Evolutionary conservation across 1,140 invertebrate genomes (phyloP).

Genomic region (Achatina immaculata): DNA sequence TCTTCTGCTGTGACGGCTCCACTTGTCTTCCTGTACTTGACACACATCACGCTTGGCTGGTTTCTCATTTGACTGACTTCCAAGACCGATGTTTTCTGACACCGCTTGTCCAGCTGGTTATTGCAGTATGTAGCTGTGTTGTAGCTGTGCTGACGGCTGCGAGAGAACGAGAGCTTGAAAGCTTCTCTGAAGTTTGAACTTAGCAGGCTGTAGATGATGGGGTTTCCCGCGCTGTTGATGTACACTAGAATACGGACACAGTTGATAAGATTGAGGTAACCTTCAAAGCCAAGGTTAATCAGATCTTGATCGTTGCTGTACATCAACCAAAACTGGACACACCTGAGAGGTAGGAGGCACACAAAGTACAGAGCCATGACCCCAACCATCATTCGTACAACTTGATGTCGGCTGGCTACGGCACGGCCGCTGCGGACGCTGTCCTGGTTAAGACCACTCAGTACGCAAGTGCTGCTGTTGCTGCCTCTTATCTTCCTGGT

Average conservation of each 20-base stretch:
- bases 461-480: neutral
- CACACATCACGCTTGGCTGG: neutral
- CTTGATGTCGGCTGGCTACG: conserved; percentile 66
- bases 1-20: too few species aligned
- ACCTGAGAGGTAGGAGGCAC: conserved; percentile 87
- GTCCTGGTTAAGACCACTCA: neutral
- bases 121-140: neutral
- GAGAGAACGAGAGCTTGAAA: conserved; percentile 37
- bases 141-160: neutral
- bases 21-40: neutral
- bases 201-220: conserved; percentile 65
- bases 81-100: neutral
- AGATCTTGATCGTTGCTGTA: conserved; percentile 79
- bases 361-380: conserved; percentile 93
- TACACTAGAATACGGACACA: conserved; percentile 76
- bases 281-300: conserved; percentile 79
- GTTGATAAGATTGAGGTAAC: conserved; percentile 87
- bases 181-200: conserved; percentile 63
- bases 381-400: conserved; percentile 89
- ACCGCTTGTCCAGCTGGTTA: neutral
- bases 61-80: neutral
- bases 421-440: conserved; percentile 11
- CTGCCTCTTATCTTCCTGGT: neutral
- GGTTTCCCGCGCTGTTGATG: conserved; percentile 65
- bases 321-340: conserved; percentile 78